A percentile compares a stretch with the other conserved stretches of the same genome.
phyloP scores from a whole-genome alignment of 2,797 vertebrate species.

The Sitta carolinensis region DNA sequence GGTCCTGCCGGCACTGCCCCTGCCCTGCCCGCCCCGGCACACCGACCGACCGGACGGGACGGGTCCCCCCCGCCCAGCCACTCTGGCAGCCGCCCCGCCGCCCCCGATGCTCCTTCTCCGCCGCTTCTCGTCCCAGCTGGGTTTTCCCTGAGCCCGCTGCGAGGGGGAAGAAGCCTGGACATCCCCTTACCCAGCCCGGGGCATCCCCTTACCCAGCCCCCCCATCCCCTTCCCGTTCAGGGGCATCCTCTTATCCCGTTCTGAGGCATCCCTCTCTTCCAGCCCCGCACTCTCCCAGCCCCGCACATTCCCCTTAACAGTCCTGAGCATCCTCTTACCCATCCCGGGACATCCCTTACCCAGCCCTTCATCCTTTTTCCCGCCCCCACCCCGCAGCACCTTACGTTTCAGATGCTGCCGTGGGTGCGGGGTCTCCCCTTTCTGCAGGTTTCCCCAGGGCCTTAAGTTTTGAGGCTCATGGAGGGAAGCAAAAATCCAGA shows the following conservation, averaged over 20 bases:
- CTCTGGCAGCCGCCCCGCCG: not conserved
- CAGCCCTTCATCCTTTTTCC: not conserved
- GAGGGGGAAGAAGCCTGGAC: not conserved
- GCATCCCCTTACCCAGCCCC: too few species aligned
- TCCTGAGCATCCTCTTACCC: not conserved
- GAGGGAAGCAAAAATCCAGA: not conserved
- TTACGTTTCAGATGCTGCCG: not conserved
- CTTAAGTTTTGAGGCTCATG: not conserved
- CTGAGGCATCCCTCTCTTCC: not conserved
- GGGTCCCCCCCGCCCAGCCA: not conserved
- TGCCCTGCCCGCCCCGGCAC: not conserved
- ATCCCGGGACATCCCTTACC: too few species aligned
- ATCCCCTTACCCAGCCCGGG: not conserved
- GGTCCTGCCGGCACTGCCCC: not conserved
- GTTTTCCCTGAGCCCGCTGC: not conserved
- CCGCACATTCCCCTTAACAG: too few species aligned
- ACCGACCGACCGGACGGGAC: not conserved
- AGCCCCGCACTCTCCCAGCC: not conserved
- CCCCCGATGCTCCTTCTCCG: not conserved
- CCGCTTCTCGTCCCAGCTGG: not conserved
- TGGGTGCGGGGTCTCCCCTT: too few species aligned
- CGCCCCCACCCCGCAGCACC: not conserved
- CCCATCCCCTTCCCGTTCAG: too few species aligned
- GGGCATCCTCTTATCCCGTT: too few species aligned
- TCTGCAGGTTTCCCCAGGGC: not conserved